Base-by-base conservation (phyloP, 2,113 vertebrate species). In the Nerophis ophidion region DNA sequence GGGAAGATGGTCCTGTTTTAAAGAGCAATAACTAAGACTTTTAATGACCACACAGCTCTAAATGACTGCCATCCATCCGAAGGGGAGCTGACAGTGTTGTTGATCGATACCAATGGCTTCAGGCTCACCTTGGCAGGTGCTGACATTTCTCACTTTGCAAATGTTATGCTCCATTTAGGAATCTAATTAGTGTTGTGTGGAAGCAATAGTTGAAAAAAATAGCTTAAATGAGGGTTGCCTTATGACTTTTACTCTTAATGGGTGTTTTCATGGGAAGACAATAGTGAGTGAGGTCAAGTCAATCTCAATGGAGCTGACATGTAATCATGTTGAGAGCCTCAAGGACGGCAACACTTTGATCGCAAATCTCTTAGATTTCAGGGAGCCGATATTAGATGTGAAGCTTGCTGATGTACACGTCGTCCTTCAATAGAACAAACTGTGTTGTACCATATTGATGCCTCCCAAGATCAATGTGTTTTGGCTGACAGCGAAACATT, bases 21-120 rank as follows among this genome's bases (percentile, higher is more conserved):
- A 75, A 65, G 54, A 70, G 70, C 74, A 64, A 68, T 71, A 69
- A 71, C 62, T 59, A 71, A 19, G 40, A 36, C 8, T 75, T 77
- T 62, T 45, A 74, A 26, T 47, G 55, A 44, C 57, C 59, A 52
- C 61, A 1, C n/a, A 33, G 50, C 8, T 0, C 48, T 61, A 68
- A 80, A 74, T 78, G 79, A 58, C 70, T 53, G 40, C 64, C 52
- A 80, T 80, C 55, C 49, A 67, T 85, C 74, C 65, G 58, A 44
- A 34, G 35, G 6, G 15, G 35, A 35, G 63, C 53, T 33, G 70
- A 74, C 65, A 68, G 44, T 53, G 64, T 66, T 74, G 67, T 68
- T 78, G 72, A 76, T 83, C 80, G 67, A 81, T 76, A 81, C 63
- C 74, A 62, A 44, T 61, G 76, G 76, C 63, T 68, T 26, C 8